Evolutionary conservation across 2,797 vertebrate species (phyloP).

Genomic region (Euthynnus affinis): DNA sequence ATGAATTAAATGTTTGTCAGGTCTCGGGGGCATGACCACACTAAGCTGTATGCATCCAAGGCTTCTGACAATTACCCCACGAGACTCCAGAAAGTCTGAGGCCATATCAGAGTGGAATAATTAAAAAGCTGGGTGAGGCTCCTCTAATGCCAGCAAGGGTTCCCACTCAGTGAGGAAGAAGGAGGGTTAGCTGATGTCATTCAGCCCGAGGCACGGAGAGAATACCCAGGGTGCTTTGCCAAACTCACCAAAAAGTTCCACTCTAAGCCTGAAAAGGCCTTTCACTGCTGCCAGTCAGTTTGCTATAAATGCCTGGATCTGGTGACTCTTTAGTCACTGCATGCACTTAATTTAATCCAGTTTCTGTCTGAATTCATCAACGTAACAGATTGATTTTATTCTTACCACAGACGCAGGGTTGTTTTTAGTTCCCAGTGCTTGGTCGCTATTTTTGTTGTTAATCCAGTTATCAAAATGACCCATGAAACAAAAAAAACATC

Average conservation of each 20-base stretch:
- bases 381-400: neutral
- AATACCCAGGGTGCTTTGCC: slow-evolving; percentile 56
- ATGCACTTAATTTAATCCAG: slow-evolving; percentile 31
- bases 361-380: slow-evolving; percentile 23
- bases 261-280: slow-evolving; percentile 61
- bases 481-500: neutral
- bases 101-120: slow-evolving; percentile 78
- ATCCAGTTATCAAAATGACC: neutral
- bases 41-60: slow-evolving; percentile 82
- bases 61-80: slow-evolving; percentile 85
- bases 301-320: slow-evolving; percentile 48
- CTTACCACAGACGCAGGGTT: neutral
- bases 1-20: slow-evolving; percentile 74
- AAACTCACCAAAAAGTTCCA: slow-evolving; percentile 57
- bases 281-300: slow-evolving; percentile 59
- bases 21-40: slow-evolving; percentile 71
- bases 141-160: slow-evolving; percentile 63
- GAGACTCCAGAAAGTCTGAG: slow-evolving; percentile 88
- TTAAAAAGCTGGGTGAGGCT: slow-evolving; percentile 84
- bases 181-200: slow-evolving; percentile 70
- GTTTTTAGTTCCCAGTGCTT: neutral
- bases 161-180: slow-evolving; percentile 67
- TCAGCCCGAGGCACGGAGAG: slow-evolving; percentile 53
- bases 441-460: neutral
- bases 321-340: slow-evolving; percentile 27